Evolutionary conservation across 2,888 invertebrate species (phyloP), one percentile per base, ranked within the genome.

Genomic region (Cerastis leucographa): DNA sequence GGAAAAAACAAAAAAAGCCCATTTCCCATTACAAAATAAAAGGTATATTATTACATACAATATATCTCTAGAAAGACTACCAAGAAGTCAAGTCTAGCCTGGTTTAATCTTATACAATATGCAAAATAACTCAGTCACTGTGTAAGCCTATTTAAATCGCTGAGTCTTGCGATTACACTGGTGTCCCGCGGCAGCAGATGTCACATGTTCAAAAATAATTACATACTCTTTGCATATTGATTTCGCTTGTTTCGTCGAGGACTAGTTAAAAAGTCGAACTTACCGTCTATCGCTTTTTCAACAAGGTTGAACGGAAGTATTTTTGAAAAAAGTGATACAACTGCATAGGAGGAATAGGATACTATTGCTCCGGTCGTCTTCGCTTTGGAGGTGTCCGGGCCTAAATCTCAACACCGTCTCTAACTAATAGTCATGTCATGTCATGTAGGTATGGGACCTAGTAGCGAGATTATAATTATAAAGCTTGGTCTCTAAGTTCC

Each of bases 61-160:
- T 25, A 6, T 11, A 29, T 61, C 35, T 42, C n/a, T 6, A 54
- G n/a, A n/a, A 51, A 17, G 29, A n/a, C 14, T 29, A 19, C 22
- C 29, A 67, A 80, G 51, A 49, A 54, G 4, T 17, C n/a, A 17
- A 62, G 51, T 51, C 42, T 59, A 81, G 59, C n/a, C 61, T 35
- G 7, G 29, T 42, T 49, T 46, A 75, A 81, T 76, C 54, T 69
- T 44, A 14, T 54, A 66, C n/a, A 82, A 44, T 64, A 83, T 77
- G 49, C 40, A 56, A 77, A 77, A n/a, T 11, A 56, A 51, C 35
- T 19, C 51, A 56, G 42, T 65, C 17, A 44, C 51, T 68, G 19
- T 1, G 46, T 51, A 68, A 67, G n/a, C 25, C 22, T 9, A 40
- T 71, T 64, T 61, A 71, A 71, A 67, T 59, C 40, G 8, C 22